Base-by-base conservation (phyloP, 2,797 vertebrate species). In the Tamandua tetradactyla region DNA sequence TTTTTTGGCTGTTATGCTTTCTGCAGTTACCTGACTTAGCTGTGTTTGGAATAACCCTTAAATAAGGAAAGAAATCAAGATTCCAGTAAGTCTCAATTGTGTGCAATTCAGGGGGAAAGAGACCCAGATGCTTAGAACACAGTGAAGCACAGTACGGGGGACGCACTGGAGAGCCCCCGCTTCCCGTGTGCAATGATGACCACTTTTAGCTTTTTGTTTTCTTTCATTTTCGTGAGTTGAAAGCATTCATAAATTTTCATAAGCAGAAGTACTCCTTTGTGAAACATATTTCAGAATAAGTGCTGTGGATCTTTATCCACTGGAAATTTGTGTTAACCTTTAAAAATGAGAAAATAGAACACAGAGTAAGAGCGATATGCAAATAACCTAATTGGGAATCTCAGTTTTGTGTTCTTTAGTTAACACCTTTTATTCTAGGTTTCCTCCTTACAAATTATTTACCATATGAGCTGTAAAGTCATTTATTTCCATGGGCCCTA, bases 301-400 rank as follows among this genome's bases (percentile, higher is more conserved):
- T 87, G 17, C 7, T 30, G 0, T 37, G 32, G 17, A 23, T 72
- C 0, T 93, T n/a, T 52, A 49, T 12, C 32, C 52, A 11, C 27
- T 55, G 52, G 72, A 83, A 74, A 87, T 87, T 42, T 82, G 62
- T 30, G 8, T 85, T 87, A 68, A 81, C 40, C 47, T 91, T 87
- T 78, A 82, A 76, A 94, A 89, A 68, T 52, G 15, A 80, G 88
- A 75, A 95, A 87, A 47, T 14, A 84, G 82, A 84, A 22, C 17
- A 37, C 23, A 64, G 81, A 62, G 11, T 18, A 87, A 52, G 64
- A 66, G 71, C 20, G 57, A 42, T 62, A 35, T 74, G 7, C 4
- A 89, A 27, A 72, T 85, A 76, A 86, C 71, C 57, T 74, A 88
- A 84, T 23, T 35, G 47, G 42, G 30, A 92, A 71, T 76, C 10